A percentile compares a stretch with the other conserved stretches of the same genome.
Conservation (phyloP, 1,140 invertebrate genomes). For the Diachasma alloeum region DNA sequence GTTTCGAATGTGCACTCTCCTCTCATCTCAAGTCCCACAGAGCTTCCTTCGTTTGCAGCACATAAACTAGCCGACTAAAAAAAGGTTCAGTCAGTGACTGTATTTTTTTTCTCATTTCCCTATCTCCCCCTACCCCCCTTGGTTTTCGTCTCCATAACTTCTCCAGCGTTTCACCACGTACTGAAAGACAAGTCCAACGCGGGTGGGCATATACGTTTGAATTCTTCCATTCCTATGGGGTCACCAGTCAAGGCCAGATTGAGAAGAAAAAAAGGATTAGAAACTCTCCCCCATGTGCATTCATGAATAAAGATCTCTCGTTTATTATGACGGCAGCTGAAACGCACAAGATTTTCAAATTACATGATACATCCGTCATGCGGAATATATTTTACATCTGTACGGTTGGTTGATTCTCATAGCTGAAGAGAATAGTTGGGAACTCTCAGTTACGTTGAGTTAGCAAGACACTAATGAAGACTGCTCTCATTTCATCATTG, state of each 20-base stretch:
- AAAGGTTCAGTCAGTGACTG: slow-evolving; percentile 29
- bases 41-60: slow-evolving; percentile 7
- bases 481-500: background rate
- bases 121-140: background rate
- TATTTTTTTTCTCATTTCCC: slow-evolving; percentile 11
- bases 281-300: background rate
- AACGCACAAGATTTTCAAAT: no score
- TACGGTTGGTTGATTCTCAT: background rate
- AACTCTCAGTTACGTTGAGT: background rate
- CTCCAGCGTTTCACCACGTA: background rate
- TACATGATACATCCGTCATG: no score
- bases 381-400: background rate
- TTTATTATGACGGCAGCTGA: background rate
- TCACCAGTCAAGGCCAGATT: background rate
- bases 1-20: slow-evolving; percentile 18
- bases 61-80: slow-evolving; percentile 19
- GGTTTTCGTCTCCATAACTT: background rate
- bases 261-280: background rate
- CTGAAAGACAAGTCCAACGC: background rate
- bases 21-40: slow-evolving; percentile 19
- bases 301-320: background rate
- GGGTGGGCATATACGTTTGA: background rate
- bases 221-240: background rate
- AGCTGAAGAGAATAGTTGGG: background rate
- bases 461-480: slow-evolving; percentile 1